These are phyloP conservation scores for Planiliza haematocheilus DNA, from an alignment of 2,113 vertebrate species.

Conservation along the genomic window DNA sequence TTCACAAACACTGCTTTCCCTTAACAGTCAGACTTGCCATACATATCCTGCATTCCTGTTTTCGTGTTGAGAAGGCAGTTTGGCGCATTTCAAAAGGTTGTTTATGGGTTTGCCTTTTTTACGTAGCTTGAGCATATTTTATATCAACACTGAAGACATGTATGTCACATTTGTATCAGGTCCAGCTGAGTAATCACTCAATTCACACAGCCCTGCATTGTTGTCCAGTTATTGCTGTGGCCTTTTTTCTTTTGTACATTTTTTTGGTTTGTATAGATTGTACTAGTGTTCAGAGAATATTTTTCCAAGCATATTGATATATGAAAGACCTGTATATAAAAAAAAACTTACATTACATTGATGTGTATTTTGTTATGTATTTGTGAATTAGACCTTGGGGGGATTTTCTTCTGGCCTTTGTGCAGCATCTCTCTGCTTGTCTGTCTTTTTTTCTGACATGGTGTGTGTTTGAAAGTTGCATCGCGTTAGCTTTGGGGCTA, in stretches of 20 bases:
- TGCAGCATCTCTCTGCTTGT: constrained; percentile 49
- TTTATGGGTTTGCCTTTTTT: not conserved
- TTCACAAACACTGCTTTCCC: constrained; percentile 24
- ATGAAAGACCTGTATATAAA: not conserved
- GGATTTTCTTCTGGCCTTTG: constrained; percentile 50
- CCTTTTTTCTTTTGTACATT: not conserved
- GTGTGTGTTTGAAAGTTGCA: constrained; percentile 3
- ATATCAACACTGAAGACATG: not conserved
- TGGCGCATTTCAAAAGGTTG: constrained; percentile 15
- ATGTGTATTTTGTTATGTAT: constrained; percentile 39
- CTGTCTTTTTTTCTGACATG: constrained; percentile 22
- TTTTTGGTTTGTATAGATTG: not conserved
- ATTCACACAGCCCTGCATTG: not conserved
- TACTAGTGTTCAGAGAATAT: not conserved
- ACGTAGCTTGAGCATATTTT: not conserved
- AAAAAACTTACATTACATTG: constrained; percentile 36
- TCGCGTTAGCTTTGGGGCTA: constrained; percentile 17
- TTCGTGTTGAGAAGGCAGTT: constrained; percentile 16
- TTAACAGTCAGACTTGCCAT: not conserved
- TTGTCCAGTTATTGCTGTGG: not conserved
- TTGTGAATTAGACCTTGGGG: constrained; percentile 39
- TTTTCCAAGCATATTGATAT: not conserved
- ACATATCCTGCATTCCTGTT: constrained; percentile 4
- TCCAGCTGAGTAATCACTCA: not conserved
- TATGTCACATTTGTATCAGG: not conserved